Base-by-base conservation (phyloP, 2,888 invertebrate genomes). In the Hipparchia semele region DNA sequence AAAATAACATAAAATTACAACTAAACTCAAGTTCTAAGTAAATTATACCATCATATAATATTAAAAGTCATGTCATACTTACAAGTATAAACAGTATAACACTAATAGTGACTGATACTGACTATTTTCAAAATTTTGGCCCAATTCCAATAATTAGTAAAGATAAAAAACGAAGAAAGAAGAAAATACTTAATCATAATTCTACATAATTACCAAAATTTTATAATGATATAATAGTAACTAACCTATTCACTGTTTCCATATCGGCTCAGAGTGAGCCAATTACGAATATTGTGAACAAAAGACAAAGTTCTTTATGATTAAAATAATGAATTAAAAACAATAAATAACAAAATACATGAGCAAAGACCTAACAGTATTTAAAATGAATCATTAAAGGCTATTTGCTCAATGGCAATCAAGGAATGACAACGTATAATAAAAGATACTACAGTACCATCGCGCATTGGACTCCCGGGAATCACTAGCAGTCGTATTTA, bases 61-160 rank as follows among this genome's bases (percentile, higher is more conserved):
- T 74, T 73, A 74, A 70, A 77, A 71, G 69, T 76, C 74, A 74
- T 76, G 79, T 73, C 74, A 72, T 74, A 74, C 75, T 79, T 77
- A 78, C 76, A 81, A 74, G 77, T 75, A 71, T 51, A 67, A 77
- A 80, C 77, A 76, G 74, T 79, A 77, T 75, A 79, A 86, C 85
- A 87, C 86, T 88, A 49, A 87, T 84, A 82, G 81, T 86, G 86
- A 90, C 89, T 90, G 87, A 87, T 87, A 87, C 85, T 92, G 92
- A 93, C 92, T 93, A 92, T 83, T 83, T 84, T 86, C 81, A 88
- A 85, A 90, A 91, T 88, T 93, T 92, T 93, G 93, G 93, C 92
- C 92, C 90, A 83, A 87, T 88, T 90, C 87, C 85, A 87, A 89
- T 89, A 87, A 86, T 86, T 79, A 23, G 53, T 60, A 77, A 73